Evolutionary conservation across 2,888 invertebrate genomes (phyloP), one percentile per base, ranked within the genome.

Genomic region (Notodonta dromedarius): DNA sequence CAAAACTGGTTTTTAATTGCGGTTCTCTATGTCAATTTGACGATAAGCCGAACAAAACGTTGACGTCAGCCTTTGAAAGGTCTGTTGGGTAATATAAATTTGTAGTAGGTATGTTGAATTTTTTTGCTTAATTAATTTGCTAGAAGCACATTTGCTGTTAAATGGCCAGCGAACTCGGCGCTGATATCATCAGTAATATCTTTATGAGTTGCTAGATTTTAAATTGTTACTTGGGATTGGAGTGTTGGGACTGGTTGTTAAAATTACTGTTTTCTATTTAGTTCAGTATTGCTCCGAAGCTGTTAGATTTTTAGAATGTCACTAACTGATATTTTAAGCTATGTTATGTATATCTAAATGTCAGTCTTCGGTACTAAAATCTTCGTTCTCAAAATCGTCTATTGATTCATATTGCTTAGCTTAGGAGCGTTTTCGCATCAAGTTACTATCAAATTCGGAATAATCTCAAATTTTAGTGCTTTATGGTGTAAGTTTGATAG

Each of bases 41-140:
- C 7, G 54, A 54, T 54, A 54, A 54, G 14, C 14, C 14, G 14
- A 54, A 54, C 14, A 54, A 35, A 13, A 4, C 39, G 39, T n/a
- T 54, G n/a, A 24, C 39, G 39, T 54, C 24, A 54, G 14, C 35
- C 8, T 11, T 35, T 44, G 50, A 53, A 59, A 64, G n/a, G 50
- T 57, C 53, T 53, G 58, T 57, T 54, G 14, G 40, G 59, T 59
- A 44, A 52, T 24, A 24, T 51, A 54, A 24, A 52, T 4, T 46
- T 16, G 40, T 48, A 35, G 40, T 24, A 24, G 24, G 24, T 59
- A 13, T 44, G 7, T 59, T 59, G 58, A 50, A 46, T 42, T n/a
- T 65, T 70, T 72, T 70, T 66, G 65, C 57, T 60, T 66, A 70
- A 73, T 70, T 67, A 66, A 66, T 70, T 68, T 57, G 24, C 59